Percentiles rank a stretch among this genome's conserved stretches.
Conservation (phyloP, 2,888 invertebrate species). For the Coremacera marginata region DNA sequence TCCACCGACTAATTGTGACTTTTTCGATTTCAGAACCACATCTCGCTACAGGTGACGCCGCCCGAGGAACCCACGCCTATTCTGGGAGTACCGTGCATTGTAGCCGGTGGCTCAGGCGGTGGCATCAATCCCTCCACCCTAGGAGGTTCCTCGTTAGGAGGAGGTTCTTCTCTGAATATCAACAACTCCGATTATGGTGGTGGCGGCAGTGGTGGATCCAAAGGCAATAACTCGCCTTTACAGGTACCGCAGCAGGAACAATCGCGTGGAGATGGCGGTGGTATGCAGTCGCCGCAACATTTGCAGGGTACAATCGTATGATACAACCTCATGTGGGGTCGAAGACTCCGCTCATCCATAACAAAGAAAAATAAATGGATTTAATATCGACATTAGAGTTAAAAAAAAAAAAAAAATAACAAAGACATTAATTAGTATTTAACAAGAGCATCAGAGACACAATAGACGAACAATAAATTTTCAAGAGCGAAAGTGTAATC, state of each 20-base stretch:
- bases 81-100: slow-evolving; percentile 66
- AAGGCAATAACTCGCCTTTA: slow-evolving; percentile 71
- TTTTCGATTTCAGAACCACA: slow-evolving; percentile 58
- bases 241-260: slow-evolving; percentile 70
- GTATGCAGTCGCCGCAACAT: slow-evolving; percentile 74
- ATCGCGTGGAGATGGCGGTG: slow-evolving; percentile 63
- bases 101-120: slow-evolving; percentile 61
- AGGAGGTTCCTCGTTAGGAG: slow-evolving; percentile 58
- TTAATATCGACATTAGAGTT: slow-evolving; percentile 55
- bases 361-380: slow-evolving; percentile 73
- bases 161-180: slow-evolving; percentile 65
- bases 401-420: neutral
- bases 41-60: slow-evolving; percentile 73
- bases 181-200: slow-evolving; percentile 68
- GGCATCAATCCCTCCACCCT: slow-evolving; percentile 68
- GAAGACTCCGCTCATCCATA: slow-evolving; percentile 83
- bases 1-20: neutral
- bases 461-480: neutral
- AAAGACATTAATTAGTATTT: neutral
- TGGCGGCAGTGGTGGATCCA: slow-evolving; percentile 60
- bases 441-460: neutral
- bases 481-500: neutral
- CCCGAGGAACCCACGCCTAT: slow-evolving; percentile 74
- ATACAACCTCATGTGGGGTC: slow-evolving; percentile 95
- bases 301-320: slow-evolving; percentile 94